Percentiles rank a stretch among this genome's conserved stretches.
These are phyloP conservation scores for Furcula furcula DNA, from an alignment of 2,888 invertebrate species.

Conservation along the genomic window DNA sequence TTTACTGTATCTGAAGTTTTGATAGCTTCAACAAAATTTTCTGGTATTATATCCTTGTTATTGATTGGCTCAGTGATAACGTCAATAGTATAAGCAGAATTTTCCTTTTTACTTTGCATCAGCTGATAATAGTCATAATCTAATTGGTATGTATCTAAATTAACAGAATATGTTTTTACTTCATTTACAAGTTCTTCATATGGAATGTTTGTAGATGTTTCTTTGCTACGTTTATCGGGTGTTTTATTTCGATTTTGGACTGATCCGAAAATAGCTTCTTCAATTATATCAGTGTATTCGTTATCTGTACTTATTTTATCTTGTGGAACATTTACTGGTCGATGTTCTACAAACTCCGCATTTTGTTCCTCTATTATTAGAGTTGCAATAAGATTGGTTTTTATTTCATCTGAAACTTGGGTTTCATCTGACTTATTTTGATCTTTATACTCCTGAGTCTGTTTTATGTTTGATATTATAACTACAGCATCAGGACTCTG, in stretches of 20 bases:
- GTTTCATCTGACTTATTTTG: background rate
- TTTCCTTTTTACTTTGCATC: conserved; percentile 31
- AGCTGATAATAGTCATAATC: conserved; percentile 56
- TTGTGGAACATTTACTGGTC: background rate
- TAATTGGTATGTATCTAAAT: conserved; percentile 53
- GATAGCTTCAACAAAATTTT: no score
- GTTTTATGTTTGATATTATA: background rate
- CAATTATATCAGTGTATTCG: conserved; percentile 43
- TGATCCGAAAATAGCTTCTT: conserved; percentile 84
- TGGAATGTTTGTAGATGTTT: conserved; percentile 39
- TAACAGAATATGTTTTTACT: conserved; percentile 58
- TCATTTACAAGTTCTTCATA: conserved; percentile 60
- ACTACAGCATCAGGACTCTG: conserved; percentile 1
- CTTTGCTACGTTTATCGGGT: conserved; percentile 22
- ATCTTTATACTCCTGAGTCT: background rate
- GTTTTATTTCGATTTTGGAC: conserved; percentile 77
- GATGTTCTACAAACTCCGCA: background rate
- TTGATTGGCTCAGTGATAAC: no score
- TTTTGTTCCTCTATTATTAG: conserved; percentile 9
- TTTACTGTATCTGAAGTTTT: no score
- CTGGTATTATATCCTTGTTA: background rate
- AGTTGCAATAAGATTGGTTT: conserved; percentile 9
- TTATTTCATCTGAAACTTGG: conserved; percentile 1
- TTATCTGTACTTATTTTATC: conserved; percentile 25
- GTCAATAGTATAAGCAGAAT: conserved; percentile 6